phyloP scores from a whole-genome alignment of 2,113 vertebrate species.

The Perca schrenkii region DNA sequence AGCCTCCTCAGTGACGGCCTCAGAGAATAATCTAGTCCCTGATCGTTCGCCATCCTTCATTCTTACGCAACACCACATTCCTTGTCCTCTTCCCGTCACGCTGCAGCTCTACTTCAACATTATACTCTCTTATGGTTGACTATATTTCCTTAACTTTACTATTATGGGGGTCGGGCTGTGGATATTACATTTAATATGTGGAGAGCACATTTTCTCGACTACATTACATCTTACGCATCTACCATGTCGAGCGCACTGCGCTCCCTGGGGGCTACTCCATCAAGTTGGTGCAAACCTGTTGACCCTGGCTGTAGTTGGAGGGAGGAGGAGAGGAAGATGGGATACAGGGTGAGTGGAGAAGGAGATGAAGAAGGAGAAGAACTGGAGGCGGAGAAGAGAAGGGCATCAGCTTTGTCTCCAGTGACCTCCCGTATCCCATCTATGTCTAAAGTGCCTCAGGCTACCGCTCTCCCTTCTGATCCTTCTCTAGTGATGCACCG shows the following conservation, averaged over 20 bases:
- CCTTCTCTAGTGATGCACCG: constrained; percentile 50
- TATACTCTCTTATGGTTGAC: constrained; percentile 17
- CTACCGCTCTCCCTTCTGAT: constrained; percentile 58
- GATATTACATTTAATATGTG: constrained; percentile 18
- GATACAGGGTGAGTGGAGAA: neutral
- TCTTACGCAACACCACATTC: constrained; percentile 59
- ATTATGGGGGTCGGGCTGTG: neutral
- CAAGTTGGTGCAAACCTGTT: constrained; percentile 35
- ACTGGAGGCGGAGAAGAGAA: neutral
- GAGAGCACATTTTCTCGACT: constrained; percentile 18
- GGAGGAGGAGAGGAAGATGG: neutral
- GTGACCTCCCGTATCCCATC: constrained; percentile 45
- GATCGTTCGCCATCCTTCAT: constrained; percentile 67
- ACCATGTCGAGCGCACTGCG: constrained; percentile 2
- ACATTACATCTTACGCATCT: constrained; percentile 14
- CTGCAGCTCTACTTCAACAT: constrained; percentile 29
- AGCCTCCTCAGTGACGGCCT: constrained; percentile 62
- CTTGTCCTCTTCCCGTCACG: constrained; percentile 34
- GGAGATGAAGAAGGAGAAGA: neutral
- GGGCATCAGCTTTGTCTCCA: constrained; percentile 30
- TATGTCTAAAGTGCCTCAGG: constrained; percentile 55
- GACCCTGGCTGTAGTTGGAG: constrained; percentile 29
- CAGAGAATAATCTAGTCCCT: constrained; percentile 72
- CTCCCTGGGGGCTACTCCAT: constrained; percentile 32
- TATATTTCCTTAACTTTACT: constrained; percentile 13